These are phyloP conservation scores for Podiceps cristatus DNA, from an alignment of 2,113 vertebrate species.

Conservation along the genomic window DNA sequence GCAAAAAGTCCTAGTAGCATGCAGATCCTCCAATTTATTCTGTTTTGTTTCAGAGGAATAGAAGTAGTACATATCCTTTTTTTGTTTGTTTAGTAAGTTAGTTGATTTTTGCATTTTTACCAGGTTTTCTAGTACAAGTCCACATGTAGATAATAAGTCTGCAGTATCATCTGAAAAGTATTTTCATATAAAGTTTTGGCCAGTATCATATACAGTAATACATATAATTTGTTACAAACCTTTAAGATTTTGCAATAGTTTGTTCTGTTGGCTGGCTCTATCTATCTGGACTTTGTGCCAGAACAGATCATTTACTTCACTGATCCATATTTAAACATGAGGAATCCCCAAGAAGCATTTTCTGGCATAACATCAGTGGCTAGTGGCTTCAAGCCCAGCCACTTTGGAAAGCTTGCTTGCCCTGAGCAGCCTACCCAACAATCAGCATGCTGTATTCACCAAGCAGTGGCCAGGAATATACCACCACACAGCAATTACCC, in stretches of 20 bases:
- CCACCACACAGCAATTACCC: background rate
- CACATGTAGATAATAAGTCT: background rate
- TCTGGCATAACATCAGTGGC: background rate
- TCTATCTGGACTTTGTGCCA: background rate
- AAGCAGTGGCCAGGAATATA: background rate
- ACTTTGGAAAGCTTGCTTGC: background rate
- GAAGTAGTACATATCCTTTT: background rate
- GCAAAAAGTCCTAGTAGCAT: background rate
- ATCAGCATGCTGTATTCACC: background rate
- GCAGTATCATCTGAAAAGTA: background rate
- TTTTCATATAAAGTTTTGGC: background rate
- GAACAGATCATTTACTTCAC: background rate
- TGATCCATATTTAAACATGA: slow-evolving; percentile 28
- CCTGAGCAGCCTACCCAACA: background rate
- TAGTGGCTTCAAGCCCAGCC: background rate
- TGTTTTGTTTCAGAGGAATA: background rate
- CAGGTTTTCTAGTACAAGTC: background rate
- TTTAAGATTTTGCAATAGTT: background rate
- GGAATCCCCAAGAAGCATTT: slow-evolving; percentile 28
- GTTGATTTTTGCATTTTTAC: background rate
- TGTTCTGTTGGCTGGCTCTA: background rate
- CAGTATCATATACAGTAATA: background rate
- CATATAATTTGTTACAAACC: background rate
- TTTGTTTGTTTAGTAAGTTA: background rate
- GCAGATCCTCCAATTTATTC: background rate